phyloP scores from a whole-genome alignment of 92 coral and sea anemone genomes.

The Phymanthus crucifer region DNA sequence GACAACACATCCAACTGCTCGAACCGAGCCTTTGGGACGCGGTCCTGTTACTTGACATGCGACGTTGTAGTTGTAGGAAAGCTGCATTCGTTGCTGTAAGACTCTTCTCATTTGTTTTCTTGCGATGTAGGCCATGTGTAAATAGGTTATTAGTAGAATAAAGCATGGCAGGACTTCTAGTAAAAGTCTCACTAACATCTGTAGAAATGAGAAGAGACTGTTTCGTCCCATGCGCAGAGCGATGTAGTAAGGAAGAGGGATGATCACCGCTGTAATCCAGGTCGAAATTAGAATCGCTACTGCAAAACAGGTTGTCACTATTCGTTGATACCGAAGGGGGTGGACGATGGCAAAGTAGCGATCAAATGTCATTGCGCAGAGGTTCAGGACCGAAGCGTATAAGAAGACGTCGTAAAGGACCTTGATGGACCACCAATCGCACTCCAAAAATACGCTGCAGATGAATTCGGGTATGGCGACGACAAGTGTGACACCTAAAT shows the following conservation, averaged over 20 bases:
- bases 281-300: slow-evolving; percentile 14
- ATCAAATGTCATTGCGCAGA: slow-evolving; percentile 46
- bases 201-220: slow-evolving; percentile 14
- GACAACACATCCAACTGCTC: slow-evolving; percentile 35
- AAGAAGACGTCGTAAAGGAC: slow-evolving; percentile 40
- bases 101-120: slow-evolving; percentile 26
- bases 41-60: not conserved
- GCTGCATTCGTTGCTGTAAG: slow-evolving; percentile 26
- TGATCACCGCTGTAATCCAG: slow-evolving; percentile 28
- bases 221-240: not conserved
- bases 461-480: slow-evolving; percentile 42
- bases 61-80: slow-evolving; percentile 26
- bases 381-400: slow-evolving; percentile 41
- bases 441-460: slow-evolving; percentile 13
- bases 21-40: slow-evolving; percentile 29
- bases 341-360: slow-evolving; percentile 40
- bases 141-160: slow-evolving; percentile 19
- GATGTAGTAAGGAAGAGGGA: slow-evolving; percentile 40
- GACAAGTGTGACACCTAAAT: slow-evolving; percentile 32
- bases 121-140: slow-evolving; percentile 36
- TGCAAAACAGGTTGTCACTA: not conserved
- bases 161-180: slow-evolving; percentile 40
- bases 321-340: slow-evolving; percentile 33
- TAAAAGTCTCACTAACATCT: slow-evolving; percentile 36
- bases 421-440: slow-evolving; percentile 47